A percentile compares a stretch with the other conserved stretches of the same genome.
Evolutionary conservation across 2,797 vertebrate species (phyloP).

Genomic region (Epinephelus coioides): DNA sequence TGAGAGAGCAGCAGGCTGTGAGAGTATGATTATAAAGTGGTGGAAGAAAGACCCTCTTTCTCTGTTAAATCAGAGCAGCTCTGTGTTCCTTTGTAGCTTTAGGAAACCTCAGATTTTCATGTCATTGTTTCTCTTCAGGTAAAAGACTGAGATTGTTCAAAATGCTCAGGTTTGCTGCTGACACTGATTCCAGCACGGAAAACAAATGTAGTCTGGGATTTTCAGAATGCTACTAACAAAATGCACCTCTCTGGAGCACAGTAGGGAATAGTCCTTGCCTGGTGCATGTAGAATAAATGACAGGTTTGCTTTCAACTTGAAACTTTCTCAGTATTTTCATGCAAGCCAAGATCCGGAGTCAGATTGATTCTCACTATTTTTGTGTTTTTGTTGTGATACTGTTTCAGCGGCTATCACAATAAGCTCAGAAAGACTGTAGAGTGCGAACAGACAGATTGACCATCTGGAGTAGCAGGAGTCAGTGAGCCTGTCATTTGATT

Average conservation of each 20-base stretch:
- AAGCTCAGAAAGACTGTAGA: slow-evolving; percentile 37
- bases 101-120: no score
- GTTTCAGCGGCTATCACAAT: slow-evolving; percentile 22
- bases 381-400: slow-evolving; percentile 13
- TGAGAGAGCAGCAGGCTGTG: no score
- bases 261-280: neutral
- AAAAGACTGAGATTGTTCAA: neutral
- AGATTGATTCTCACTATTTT: neutral
- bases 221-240: neutral
- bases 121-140: neutral
- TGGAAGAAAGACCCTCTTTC: no score
- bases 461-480: slow-evolving; percentile 52
- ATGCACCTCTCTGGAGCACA: neutral
- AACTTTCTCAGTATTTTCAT: neutral
- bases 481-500: slow-evolving; percentile 44
- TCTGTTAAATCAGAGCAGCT: no score
- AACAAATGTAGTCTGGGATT: neutral
- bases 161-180: neutral
- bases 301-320: neutral
- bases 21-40: no score
- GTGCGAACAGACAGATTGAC: slow-evolving; percentile 33
- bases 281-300: neutral
- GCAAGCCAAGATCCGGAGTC: neutral
- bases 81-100: no score
- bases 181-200: neutral